Percentiles rank a stretch among this genome's conserved stretches.
These are phyloP conservation scores for Musca vetustissima DNA, from an alignment of 1,140 invertebrate genomes.

Conservation along the genomic window DNA sequence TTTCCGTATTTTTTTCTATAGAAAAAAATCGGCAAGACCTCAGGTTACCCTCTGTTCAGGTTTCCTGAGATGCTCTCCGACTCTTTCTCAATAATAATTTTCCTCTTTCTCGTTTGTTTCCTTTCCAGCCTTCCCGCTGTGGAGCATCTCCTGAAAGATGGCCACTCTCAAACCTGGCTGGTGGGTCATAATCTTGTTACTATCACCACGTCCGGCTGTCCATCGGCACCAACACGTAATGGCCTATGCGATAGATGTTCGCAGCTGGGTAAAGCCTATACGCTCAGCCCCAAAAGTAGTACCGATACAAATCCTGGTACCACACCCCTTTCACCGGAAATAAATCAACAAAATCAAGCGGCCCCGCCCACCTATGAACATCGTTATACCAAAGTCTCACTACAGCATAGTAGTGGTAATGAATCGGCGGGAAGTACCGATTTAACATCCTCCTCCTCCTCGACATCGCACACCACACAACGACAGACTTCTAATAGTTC, in stretches of 20 bases:
- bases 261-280: slow-evolving; percentile 41
- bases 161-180: slow-evolving; percentile 86
- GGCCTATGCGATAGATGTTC: slow-evolving; percentile 79
- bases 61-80: no score
- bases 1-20: no score
- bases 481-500: slow-evolving; percentile 52
- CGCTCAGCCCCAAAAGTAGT: slow-evolving; percentile 39
- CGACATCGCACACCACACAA: slow-evolving; percentile 41
- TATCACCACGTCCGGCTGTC: slow-evolving; percentile 90
- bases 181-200: slow-evolving; percentile 90
- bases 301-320: slow-evolving; percentile 35
- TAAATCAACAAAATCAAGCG: slow-evolving; percentile 15
- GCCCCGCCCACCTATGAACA: slow-evolving; percentile 32
- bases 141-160: slow-evolving; percentile 83
- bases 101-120: neutral
- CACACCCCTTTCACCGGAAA: slow-evolving; percentile 44
- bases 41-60: no score
- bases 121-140: slow-evolving; percentile 71
- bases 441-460: slow-evolving; percentile 47
- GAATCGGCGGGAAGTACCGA: slow-evolving; percentile 51
- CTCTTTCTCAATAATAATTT: neutral
- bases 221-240: slow-evolving; percentile 76
- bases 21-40: no score
- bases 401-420: slow-evolving; percentile 52
- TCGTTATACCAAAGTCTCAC: slow-evolving; percentile 49